A percentile compares a stretch with the other conserved stretches of the same genome.
Conservation (phyloP, 2,113 vertebrate genomes). For the Leptobrachium ailaonicum region DNA sequence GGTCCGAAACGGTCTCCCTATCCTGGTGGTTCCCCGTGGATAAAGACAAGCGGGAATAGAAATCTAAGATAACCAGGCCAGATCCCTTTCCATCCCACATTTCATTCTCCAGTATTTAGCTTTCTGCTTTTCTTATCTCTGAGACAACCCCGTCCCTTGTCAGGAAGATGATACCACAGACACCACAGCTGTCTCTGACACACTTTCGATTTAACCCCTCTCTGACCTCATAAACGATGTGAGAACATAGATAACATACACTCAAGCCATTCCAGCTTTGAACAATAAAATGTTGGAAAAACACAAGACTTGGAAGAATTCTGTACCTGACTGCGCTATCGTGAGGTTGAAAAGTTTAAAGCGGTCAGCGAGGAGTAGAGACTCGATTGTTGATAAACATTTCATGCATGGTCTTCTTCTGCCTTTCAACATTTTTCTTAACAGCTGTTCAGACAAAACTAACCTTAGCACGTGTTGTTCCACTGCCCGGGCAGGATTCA, state of each 20-base stretch:
- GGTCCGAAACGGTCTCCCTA: no score
- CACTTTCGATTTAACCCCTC: slow-evolving; percentile 29
- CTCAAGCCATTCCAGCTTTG: slow-evolving; percentile 2
- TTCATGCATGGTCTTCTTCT: neutral
- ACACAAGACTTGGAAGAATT: slow-evolving; percentile 8
- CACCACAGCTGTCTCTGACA: slow-evolving; percentile 35
- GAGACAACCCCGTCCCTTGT: slow-evolving; percentile 19
- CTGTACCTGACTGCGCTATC: slow-evolving; percentile 24
- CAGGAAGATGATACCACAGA: slow-evolving; percentile 34
- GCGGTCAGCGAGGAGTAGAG: slow-evolving; percentile 15
- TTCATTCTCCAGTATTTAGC: slow-evolving; percentile 18
- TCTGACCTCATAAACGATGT: slow-evolving; percentile 19
- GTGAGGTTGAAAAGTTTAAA: slow-evolving; percentile 29
- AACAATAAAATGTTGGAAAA: slow-evolving; percentile 29
- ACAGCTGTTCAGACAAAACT: neutral
- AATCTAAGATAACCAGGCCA: neutral
- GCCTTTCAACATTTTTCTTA: slow-evolving; percentile 3
- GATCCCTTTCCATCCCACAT: slow-evolving; percentile 20
- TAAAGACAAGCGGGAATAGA: neutral
- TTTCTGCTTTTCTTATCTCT: slow-evolving; percentile 23
- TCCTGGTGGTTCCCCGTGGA: no score
- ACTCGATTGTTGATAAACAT: slow-evolving; percentile 5
- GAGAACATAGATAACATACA: slow-evolving; percentile 14
- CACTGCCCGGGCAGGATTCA: no score
- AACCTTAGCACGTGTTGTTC: neutral